These are phyloP conservation scores for Diachasma alloeum DNA, from an alignment of 1,140 invertebrate species.

Conservation along the genomic window DNA sequence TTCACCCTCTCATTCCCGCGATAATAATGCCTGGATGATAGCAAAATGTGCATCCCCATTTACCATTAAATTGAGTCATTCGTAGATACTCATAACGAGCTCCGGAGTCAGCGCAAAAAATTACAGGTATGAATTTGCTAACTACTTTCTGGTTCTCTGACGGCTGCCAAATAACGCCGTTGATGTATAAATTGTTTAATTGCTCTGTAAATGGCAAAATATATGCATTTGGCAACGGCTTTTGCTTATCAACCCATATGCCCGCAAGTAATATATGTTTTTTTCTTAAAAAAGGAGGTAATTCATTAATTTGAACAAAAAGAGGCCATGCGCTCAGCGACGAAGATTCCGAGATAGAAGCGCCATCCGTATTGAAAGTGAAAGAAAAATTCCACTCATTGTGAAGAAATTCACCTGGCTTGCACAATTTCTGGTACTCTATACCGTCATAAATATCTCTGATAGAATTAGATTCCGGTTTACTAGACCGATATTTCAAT, in stretches of 20 bases:
- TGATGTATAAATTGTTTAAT: neutral
- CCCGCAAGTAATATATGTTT: slow-evolving; percentile 24
- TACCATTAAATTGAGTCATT: slow-evolving; percentile 22
- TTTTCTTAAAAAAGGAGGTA: slow-evolving; percentile 24
- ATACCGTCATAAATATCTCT: slow-evolving; percentile 28
- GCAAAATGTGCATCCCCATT: slow-evolving; percentile 16
- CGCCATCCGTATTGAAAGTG: slow-evolving; percentile 23
- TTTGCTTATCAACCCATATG: slow-evolving; percentile 21
- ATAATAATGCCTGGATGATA: neutral
- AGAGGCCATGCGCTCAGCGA: slow-evolving; percentile 25
- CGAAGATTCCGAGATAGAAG: slow-evolving; percentile 13
- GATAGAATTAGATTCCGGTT: slow-evolving; percentile 4
- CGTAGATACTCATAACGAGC: neutral
- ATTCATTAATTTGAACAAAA: slow-evolving; percentile 29
- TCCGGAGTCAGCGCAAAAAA: slow-evolving; percentile 1
- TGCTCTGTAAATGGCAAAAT: slow-evolving; percentile 7
- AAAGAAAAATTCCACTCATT: slow-evolving; percentile 25
- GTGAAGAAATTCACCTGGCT: neutral
- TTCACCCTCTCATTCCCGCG: neutral
- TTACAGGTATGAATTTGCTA: neutral
- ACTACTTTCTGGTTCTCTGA: neutral
- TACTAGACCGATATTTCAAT: slow-evolving; percentile 10
- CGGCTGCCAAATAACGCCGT: slow-evolving; percentile 13
- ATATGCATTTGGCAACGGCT: slow-evolving; percentile 22
- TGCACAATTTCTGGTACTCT: slow-evolving; percentile 3